A percentile compares a stretch with the other conserved stretches of the same genome.
Conservation (phyloP, 2,797 vertebrate species). For the Oreortyx pictus region DNA sequence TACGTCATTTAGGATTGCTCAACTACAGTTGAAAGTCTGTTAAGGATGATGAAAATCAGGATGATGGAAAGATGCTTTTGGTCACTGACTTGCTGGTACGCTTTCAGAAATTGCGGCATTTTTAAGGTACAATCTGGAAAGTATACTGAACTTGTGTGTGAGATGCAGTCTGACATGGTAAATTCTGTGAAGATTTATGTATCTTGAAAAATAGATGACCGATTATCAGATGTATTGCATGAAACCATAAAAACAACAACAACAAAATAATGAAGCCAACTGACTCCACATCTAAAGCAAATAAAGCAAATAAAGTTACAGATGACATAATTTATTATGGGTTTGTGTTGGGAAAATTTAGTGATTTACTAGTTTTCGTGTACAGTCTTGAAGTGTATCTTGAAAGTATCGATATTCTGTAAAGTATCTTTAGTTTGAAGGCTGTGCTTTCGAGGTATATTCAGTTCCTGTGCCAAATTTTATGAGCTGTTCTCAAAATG, state of each 20-base stretch:
- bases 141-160: neutral
- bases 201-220: neutral
- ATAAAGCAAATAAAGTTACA: neutral
- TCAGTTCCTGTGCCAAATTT: neutral
- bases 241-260: neutral
- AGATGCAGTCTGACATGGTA: neutral
- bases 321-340: neutral
- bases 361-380: neutral
- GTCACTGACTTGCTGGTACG: neutral
- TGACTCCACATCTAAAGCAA: neutral
- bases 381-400: neutral
- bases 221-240: neutral
- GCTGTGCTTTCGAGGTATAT: neutral
- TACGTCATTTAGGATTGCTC: neutral
- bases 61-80: neutral
- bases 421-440: neutral
- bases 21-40: neutral
- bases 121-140: neutral
- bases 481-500: neutral
- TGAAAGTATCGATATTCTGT: neutral
- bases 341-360: neutral
- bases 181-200: conserved; percentile 2
- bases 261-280: neutral
- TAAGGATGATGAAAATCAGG: neutral
- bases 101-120: neutral